Base-by-base conservation (phyloP, 2,888 invertebrate genomes). In the Terebella lapidaria region DNA sequence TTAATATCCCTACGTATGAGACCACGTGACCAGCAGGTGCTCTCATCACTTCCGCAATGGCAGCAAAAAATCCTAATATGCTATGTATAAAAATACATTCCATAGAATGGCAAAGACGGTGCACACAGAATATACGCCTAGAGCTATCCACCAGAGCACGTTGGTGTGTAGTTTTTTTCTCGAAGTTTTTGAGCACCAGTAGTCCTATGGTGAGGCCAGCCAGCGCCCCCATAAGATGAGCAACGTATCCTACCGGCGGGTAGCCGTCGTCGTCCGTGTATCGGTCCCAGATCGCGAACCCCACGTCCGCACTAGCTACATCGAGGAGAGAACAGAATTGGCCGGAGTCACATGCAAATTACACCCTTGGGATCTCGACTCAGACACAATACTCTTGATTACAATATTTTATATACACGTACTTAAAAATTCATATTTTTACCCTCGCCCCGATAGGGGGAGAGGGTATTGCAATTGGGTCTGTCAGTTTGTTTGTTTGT, bases 161-260 rank as follows among this genome's bases (percentile, higher is more conserved):
- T 94, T 91, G 81, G 93, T 92, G 84, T 93, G 92, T 46, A 92
- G 86, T 70, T 93, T 89, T 81, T 94, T 94, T 93, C 81, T 95
- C 94, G 81, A 95, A 94, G 72, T 94, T 94, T 82, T 92, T 94
- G 68, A 96, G 84, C 60, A 95, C 93, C 61, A 94, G 84, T 59
- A 95, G 86, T 20, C 95, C 96, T 74, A 95, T 91, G 58, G 94
- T 94, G 58, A 96, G 87, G 10, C 95, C 95, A 24, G 94, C 94
- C 68, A 94, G 82, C 24, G 94, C 94, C 56, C 96, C 96, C 57
- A 93, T 93, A 77, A 96, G 85, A 84, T 96, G 96, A 56, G 95
- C 94, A 67, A 94, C 92, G 84, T 95, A 96, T 27, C 53, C 53
- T 22, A 28, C 28, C 24, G n/a, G 5, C 5, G 5, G n/a, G 10